These are phyloP conservation scores for Manacus vitellinus DNA, from an alignment of 2,113 vertebrate genomes.

Conservation along the genomic window DNA sequence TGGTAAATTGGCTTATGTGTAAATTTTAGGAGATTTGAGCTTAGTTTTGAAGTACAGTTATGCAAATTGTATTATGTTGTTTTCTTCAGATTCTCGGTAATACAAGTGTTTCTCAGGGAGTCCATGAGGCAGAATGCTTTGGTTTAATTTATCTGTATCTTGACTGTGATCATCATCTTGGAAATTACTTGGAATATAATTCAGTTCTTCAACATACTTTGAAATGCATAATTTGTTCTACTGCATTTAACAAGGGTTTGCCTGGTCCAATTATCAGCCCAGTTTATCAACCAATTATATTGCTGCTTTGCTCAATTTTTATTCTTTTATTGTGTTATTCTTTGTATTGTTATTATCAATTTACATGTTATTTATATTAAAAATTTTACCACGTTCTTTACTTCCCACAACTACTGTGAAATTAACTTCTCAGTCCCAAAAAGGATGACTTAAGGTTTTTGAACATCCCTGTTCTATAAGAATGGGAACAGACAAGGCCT, in stretches of 20 bases:
- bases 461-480: not conserved
- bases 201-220: not conserved
- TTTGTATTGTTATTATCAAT: not conserved
- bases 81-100: not conserved
- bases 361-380: not conserved
- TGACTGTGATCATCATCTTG: not conserved
- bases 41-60: not conserved
- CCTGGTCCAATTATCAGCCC: not conserved
- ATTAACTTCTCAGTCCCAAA: not conserved
- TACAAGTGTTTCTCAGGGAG: not conserved
- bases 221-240: not conserved
- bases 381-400: not conserved
- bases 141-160: not conserved
- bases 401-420: not conserved
- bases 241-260: not conserved
- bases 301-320: not conserved
- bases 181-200: not conserved
- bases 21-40: not conserved
- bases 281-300: too few species aligned
- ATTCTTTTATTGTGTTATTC: not conserved
- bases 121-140: not conserved
- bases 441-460: not conserved
- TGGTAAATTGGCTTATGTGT: not conserved
- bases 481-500: not conserved
- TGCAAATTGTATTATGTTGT: not conserved